Conservation (phyloP, 2,113 vertebrate genomes). For the Dendropsophus ebraccatus region DNA sequence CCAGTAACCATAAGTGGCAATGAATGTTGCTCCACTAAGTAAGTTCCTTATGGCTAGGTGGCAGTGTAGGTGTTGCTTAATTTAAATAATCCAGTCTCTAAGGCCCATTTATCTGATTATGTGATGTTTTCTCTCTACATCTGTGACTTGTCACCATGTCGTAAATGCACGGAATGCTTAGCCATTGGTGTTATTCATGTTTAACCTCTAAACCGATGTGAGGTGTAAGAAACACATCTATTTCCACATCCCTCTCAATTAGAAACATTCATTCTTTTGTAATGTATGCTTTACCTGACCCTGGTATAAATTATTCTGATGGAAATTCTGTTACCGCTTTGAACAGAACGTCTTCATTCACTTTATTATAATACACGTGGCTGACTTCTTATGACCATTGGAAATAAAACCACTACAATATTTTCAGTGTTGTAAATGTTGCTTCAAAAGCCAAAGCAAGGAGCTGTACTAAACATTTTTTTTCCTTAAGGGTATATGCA, state of each 20-base stretch:
- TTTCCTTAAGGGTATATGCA: too few relatives aligned
- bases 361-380: not conserved
- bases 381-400: not conserved
- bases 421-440: not conserved
- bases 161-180: slow-evolving; percentile 25
- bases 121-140: slow-evolving; percentile 31
- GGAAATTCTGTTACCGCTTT: not conserved
- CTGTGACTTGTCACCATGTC: slow-evolving; percentile 16
- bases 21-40: not conserved
- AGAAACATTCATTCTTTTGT: not conserved
- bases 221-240: not conserved
- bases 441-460: not conserved
- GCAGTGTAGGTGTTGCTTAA: slow-evolving; percentile 39
- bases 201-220: not conserved
- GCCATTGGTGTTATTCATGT: not conserved
- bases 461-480: too few relatives aligned
- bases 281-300: not conserved
- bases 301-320: slow-evolving; percentile 19
- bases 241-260: not conserved
- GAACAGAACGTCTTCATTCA: not conserved
- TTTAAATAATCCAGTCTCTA: slow-evolving; percentile 43
- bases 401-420: not conserved
- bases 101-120: slow-evolving; percentile 48
- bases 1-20: not conserved
- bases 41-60: not conserved